phyloP scores from a whole-genome alignment of 2,797 vertebrate genomes.

The Thunnus albacares region DNA sequence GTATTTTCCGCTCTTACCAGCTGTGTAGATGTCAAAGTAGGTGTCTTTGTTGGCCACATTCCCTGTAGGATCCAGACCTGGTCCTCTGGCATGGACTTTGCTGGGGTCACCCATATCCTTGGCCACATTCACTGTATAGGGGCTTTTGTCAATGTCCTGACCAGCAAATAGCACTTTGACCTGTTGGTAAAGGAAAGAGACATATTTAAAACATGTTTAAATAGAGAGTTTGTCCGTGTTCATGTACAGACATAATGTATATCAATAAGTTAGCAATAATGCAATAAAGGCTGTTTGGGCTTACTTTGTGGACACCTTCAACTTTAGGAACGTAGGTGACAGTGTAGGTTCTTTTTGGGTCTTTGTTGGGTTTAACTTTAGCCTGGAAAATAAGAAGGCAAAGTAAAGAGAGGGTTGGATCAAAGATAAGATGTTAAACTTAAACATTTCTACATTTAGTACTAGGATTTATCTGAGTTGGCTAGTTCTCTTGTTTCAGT shows the following conservation, averaged over 20 bases:
- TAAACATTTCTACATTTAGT: conserved; percentile 4
- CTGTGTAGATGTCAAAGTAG: conserved; percentile 98
- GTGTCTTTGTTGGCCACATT: conserved; percentile 95
- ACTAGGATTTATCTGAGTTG: not conserved
- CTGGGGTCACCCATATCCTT: conserved; percentile 92
- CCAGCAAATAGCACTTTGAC: conserved; percentile 98
- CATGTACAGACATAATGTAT: not conserved
- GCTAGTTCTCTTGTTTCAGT: not conserved
- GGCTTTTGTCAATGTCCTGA: conserved; percentile 95
- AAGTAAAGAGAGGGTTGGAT: conserved; percentile 14
- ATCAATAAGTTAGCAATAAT: not conserved
- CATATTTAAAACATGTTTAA: not conserved
- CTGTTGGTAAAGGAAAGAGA: conserved; percentile 74
- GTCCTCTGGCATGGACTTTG: conserved; percentile 95
- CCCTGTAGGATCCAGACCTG: conserved; percentile 92
- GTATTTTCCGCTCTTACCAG: conserved; percentile 84
- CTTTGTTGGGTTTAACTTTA: conserved; percentile 94
- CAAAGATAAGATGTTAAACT: conserved; percentile 11
- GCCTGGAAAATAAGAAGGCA: conserved; percentile 84
- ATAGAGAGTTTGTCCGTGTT: not conserved
- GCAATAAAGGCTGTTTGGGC: not conserved
- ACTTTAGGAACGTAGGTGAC: conserved; percentile 96
- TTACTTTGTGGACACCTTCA: conserved; percentile 95
- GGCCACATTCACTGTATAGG: conserved; percentile 92
- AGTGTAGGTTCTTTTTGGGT: conserved; percentile 92